These are phyloP conservation scores for Eupithecia centaureata DNA, from an alignment of 2,888 invertebrate species.

Conservation along the genomic window DNA sequence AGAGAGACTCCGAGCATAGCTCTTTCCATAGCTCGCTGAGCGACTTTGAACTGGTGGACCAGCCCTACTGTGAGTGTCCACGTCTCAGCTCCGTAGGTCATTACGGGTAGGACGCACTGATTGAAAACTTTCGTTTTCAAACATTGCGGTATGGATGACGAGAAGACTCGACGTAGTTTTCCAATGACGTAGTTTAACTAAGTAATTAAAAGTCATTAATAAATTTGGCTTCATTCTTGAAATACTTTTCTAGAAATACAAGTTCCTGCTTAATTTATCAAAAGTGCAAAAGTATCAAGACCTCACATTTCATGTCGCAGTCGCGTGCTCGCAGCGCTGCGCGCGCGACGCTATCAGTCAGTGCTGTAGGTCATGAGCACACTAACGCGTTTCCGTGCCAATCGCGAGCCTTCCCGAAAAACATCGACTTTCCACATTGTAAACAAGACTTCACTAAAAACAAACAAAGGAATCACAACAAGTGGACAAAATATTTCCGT, in stretches of 20 bases:
- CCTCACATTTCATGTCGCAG: conserved; percentile 45
- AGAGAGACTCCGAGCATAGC: too few species aligned
- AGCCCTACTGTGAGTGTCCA: too few species aligned
- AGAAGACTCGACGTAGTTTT: too few species aligned
- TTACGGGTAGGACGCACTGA: too few species aligned
- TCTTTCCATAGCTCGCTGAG: too few species aligned
- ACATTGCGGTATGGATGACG: too few species aligned
- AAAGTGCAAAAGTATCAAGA: conserved; percentile 52
- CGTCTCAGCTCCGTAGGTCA: too few species aligned
- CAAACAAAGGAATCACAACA: neutral
- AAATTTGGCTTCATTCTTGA: neutral
- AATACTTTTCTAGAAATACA: neutral
- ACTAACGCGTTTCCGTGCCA: conserved; percentile 50
- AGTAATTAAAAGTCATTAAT: neutral
- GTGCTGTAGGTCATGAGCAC: conserved; percentile 68
- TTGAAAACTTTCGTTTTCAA: too few species aligned
- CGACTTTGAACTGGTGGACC: too few species aligned
- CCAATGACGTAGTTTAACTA: too few species aligned
- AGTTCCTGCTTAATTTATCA: neutral
- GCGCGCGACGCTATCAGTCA: conserved; percentile 64
- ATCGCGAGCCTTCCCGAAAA: conserved; percentile 10
- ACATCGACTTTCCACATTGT: neutral
- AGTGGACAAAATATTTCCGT: neutral
- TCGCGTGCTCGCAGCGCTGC: conserved; percentile 61
- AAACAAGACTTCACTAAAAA: conserved; percentile 1